Evolutionary conservation across 2,113 vertebrate species (phyloP), one percentile per base, ranked within the genome.

Genomic region (Echinops telfairi): DNA sequence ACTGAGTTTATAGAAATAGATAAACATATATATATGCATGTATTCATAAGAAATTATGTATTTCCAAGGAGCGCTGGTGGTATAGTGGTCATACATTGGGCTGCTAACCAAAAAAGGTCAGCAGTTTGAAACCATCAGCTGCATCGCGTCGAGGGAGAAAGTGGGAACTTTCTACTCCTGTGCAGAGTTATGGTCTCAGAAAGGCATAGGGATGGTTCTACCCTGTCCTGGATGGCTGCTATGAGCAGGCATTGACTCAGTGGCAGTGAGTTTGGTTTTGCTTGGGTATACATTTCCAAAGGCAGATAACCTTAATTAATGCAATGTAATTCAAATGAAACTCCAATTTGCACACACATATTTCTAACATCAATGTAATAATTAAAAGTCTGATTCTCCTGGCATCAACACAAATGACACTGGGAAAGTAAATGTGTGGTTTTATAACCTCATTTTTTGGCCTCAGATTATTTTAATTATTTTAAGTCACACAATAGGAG

Each of bases 1-100:
- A 58, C 68, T 86, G 27, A 94, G 93, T 73, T 60, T 82, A 38
- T 22, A 83, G 33, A 40, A 85, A 90, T 7, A 85, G 60, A 88
- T 4, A 88, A 4, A 64, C 20, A 89, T 64, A 73, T 81, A 84
- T 47, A 23, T 23, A 29, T 29, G 10, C 8, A 60, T 40, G 33
- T 36, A 47, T 20, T 83, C 53, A 86, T 3, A 89, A 92, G 8
- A 94, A 86, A 78, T 92, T 70, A 80, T 6, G 36, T 66, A 19
- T 77, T 89, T 93, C 40, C 36, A 77, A 92, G 81, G 36, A 53
- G 47, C 47, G 5, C 47, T 53, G 47, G 47, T 53, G 12, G 47
- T 53, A 9, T 14, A 53, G 47, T 53, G 47, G 47, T 53, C 10
- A 12, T 53, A 53, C 47, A 14, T 53, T 53, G 12, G 47, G 47